Conservation (phyloP, 2,797 vertebrate genomes). For the Sebastes oblongus region DNA sequence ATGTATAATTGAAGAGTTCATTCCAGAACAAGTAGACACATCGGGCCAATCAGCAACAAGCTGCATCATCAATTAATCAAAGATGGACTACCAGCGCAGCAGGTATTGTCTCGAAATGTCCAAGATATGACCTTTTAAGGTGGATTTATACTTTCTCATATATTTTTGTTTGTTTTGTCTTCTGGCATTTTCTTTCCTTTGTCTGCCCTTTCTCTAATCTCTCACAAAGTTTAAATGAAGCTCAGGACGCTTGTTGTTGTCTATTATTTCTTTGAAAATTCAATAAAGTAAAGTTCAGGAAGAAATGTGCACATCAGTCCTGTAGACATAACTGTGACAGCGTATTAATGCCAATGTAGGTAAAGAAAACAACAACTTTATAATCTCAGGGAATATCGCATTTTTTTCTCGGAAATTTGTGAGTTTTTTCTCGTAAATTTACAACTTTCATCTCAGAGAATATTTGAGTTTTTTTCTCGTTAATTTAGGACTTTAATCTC, state of each 20-base stretch:
- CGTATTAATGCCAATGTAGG: fast-evolving
- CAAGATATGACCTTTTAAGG: slow-evolving; percentile 1
- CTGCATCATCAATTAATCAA: neutral
- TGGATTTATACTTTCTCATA: neutral
- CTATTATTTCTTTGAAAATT: neutral
- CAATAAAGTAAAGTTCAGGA: neutral
- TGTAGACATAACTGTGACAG: neutral
- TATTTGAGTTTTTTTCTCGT: too few species aligned
- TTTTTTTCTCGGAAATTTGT: neutral
- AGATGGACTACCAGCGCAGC: neutral
- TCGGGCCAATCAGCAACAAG: neutral
- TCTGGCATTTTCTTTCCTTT: neutral
- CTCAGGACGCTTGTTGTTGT: too few species aligned
- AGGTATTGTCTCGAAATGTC: neutral
- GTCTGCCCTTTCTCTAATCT: neutral
- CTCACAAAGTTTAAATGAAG: neutral
- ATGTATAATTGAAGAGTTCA: neutral
- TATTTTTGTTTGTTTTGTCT: neutral
- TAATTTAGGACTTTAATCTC: too few species aligned
- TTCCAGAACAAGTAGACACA: neutral
- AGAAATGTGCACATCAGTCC: neutral
- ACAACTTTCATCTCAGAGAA: too few species aligned
- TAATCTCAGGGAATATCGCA: neutral
- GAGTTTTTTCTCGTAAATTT: neutral
- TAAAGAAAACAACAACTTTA: neutral